Evolutionary conservation across 2,888 invertebrate species (phyloP).

Genomic region (Stenotaenia linearis): DNA sequence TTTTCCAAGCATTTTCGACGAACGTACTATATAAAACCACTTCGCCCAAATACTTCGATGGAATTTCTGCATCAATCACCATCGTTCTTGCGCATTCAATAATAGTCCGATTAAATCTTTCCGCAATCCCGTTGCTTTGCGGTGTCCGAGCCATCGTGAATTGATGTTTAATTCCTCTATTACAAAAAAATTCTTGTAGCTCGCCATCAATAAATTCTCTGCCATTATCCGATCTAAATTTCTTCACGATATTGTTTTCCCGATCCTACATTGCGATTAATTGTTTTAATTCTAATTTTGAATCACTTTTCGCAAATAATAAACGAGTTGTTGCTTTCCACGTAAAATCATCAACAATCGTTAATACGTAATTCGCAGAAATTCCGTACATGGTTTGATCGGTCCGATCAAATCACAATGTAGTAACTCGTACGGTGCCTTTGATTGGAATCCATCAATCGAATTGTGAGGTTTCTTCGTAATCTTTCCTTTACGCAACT

Average conservation of each 20-base stretch:
- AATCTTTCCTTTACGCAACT: too few species aligned
- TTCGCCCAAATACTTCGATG: not conserved
- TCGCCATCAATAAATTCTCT: not conserved
- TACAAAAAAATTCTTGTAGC: not conserved
- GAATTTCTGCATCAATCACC: not conserved
- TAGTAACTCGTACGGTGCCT: too few species aligned
- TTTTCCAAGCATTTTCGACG: not conserved
- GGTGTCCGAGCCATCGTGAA: not conserved
- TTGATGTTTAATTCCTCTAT: not conserved
- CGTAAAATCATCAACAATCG: too few species aligned
- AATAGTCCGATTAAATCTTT: not conserved
- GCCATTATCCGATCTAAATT: not conserved
- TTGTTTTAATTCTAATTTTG: too few species aligned
- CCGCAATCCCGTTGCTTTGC: not conserved
- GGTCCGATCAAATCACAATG: too few species aligned
- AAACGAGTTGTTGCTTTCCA: too few species aligned
- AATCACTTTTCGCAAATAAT: too few species aligned
- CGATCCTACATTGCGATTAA: too few species aligned
- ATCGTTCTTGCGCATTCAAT: not conserved
- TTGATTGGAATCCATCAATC: too few species aligned
- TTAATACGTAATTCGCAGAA: too few species aligned
- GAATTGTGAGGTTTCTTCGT: too few species aligned
- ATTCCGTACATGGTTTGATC: too few species aligned
- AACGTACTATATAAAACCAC: not conserved
- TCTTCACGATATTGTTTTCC: not conserved